Percentiles rank a stretch among this genome's conserved stretches.
Conservation (phyloP, 2,113 vertebrate species). For the Equus przewalskii region DNA sequence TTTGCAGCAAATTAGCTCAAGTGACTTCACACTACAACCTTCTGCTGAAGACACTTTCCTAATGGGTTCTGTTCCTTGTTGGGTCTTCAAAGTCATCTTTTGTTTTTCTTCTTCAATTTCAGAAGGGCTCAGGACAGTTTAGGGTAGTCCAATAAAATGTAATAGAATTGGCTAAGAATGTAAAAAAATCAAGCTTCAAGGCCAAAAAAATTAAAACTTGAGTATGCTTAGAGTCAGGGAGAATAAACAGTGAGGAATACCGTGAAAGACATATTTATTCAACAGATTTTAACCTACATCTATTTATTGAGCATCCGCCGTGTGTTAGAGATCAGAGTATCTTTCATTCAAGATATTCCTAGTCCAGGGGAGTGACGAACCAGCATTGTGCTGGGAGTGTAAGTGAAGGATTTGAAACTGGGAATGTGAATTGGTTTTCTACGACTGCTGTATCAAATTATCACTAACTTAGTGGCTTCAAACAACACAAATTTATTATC, state of each 20-base stretch:
- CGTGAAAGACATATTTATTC: rapidly evolving
- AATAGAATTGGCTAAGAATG: conserved; percentile 22
- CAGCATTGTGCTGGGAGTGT: rapidly evolving
- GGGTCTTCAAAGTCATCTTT: conserved; percentile 14
- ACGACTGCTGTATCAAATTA: neutral
- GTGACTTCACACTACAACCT: conserved; percentile 27
- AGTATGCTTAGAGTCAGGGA: neutral
- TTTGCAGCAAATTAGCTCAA: conserved; percentile 64
- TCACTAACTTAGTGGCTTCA: neutral
- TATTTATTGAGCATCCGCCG: neutral
- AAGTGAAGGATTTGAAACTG: rapidly evolving
- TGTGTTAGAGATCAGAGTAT: too few relatives aligned
- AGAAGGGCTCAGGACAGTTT: neutral
- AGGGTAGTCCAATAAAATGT: neutral
- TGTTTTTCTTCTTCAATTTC: conserved; percentile 56
- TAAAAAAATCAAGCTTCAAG: neutral
- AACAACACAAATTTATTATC: neutral
- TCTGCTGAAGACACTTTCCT: conserved; percentile 35
- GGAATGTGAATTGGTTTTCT: neutral
- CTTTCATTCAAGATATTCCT: neutral
- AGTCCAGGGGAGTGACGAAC: neutral
- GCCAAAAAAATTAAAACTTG: neutral
- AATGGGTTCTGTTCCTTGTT: neutral
- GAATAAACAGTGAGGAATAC: neutral
- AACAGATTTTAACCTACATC: too few relatives aligned